Percentiles rank a stretch among this genome's conserved stretches.
These are phyloP conservation scores for Drosophila quadrilineata DNA, from an alignment of 1,140 invertebrate genomes.

Conservation along the genomic window DNA sequence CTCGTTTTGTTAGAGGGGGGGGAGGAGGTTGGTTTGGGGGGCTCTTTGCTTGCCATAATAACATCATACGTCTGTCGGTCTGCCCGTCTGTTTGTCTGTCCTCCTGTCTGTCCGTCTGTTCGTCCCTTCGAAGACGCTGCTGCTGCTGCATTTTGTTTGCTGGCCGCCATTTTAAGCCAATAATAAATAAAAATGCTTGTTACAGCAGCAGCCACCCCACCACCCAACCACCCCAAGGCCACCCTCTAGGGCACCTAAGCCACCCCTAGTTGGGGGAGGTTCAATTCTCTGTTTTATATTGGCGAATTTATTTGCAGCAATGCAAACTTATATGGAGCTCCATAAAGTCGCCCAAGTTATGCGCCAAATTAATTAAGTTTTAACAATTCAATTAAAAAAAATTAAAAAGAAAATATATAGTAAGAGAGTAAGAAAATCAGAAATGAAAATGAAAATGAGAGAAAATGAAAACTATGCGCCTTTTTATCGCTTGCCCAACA, in stretches of 20 bases:
- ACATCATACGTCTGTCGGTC: conserved; percentile 50
- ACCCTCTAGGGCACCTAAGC: conserved; percentile 55
- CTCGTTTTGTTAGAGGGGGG: background rate
- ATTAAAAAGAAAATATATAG: background rate
- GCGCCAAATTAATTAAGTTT: conserved; percentile 78
- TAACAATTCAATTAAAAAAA: conserved; percentile 80
- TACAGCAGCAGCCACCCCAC: conserved; percentile 20
- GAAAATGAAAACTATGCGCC: conserved; percentile 31
- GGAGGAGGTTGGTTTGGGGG: background rate
- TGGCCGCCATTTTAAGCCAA: conserved; percentile 63
- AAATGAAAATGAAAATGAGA: too few relatives aligned
- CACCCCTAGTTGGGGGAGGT: too few relatives aligned
- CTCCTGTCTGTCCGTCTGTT: conserved; percentile 32
- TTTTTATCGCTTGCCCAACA: conserved; percentile 58
- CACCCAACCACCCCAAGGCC: conserved; percentile 3
- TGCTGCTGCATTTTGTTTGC: conserved; percentile 57
- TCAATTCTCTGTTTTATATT: too few relatives aligned
- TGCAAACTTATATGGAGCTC: conserved; percentile 56
- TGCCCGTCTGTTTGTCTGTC: too few relatives aligned
- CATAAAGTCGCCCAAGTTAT: conserved; percentile 77
- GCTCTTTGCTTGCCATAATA: conserved; percentile 57
- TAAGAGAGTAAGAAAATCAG: too few relatives aligned
- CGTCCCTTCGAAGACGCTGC: conserved; percentile 41
- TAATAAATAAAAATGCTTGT: conserved; percentile 80
- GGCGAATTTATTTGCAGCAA: conserved; percentile 66